Percentiles rank a stretch among this genome's conserved stretches.
These are phyloP conservation scores for Isoperla grammatica DNA, from an alignment of 2,888 invertebrate species.

Conservation along the genomic window DNA sequence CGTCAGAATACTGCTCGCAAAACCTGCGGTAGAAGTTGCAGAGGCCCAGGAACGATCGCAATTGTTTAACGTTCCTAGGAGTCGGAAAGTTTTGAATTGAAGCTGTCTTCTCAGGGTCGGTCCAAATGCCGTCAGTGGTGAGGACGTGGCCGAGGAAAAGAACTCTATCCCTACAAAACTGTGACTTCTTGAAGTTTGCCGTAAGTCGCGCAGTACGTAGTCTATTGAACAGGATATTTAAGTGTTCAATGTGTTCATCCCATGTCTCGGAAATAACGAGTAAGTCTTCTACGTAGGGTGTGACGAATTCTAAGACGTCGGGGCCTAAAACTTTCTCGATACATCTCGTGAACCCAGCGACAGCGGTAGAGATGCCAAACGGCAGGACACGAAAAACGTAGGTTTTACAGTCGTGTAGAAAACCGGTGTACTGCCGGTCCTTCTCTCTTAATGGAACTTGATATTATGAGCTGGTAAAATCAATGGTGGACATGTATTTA, in stretches of 20 bases:
- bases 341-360: background rate
- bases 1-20: background rate
- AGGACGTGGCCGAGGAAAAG: conserved; percentile 2
- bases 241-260: background rate
- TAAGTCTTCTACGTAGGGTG: background rate
- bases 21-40: background rate
- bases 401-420: conserved; percentile 20
- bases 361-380: conserved; percentile 24
- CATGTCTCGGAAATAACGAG: background rate
- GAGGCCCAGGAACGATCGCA: background rate
- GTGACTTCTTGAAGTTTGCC: background rate
- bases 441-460: conserved; percentile 26
- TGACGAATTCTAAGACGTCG: background rate
- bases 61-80: no score
- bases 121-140: background rate
- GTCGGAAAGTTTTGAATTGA: background rate
- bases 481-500: conserved; percentile 26
- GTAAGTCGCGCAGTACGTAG: background rate
- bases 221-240: background rate
- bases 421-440: conserved; percentile 28
- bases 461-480: conserved; percentile 28
- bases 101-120: background rate
- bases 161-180: background rate
- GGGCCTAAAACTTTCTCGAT: background rate
- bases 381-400: conserved; percentile 27